Base-by-base conservation (phyloP, 2,797 vertebrate species). In the Danio aesculapii region DNA sequence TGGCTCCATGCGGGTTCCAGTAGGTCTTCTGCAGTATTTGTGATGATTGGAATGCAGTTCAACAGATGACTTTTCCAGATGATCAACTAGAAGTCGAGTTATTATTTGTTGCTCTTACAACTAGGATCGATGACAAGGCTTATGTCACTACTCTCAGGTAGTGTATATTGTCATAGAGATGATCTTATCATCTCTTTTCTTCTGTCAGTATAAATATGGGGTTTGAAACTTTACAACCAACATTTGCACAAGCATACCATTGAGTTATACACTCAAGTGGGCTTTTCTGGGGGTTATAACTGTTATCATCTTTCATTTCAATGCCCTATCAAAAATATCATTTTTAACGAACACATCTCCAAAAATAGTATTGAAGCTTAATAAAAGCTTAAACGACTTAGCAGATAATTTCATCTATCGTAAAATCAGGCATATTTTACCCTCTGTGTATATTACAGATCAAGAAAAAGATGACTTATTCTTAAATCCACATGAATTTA, bases 301-400 rank as follows among this genome's bases (percentile, higher is more conserved):
- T 67, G 17, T 53, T 57, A 47, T 47, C 62, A 63, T 59, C 83
- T 78, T 77, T 84, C 68, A 64, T 61, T 52, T 84, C 70, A 67
- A 68, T 58, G 46, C 82, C 87, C 91, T 92, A 93, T 93, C 90
- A 93, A 92, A 93, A 94, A 93, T 93, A 94, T 89, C 72, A 81
- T 79, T 86, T 90, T 86, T 86, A 81, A 73, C 90, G 52, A 77
- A 76, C 84, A 85, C 79, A 82, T 58, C 83, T 88, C 88, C 84
- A 92, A 93, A 94, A 92, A 93, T 93, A 93, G 90, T 79, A 91
- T 93, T 90, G 82, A 86, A 88, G 87, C 81, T 77, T 77, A 81
- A 79, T 80, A 84, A 79, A 81, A 30, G 30, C 30, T 30, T 30
- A 30, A 83, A 77, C 69, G 69, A 79, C 71, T 84, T 80, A 69